Evolutionary conservation across 2,888 invertebrate species (phyloP).

Genomic region (Drosophila merina): DNA sequence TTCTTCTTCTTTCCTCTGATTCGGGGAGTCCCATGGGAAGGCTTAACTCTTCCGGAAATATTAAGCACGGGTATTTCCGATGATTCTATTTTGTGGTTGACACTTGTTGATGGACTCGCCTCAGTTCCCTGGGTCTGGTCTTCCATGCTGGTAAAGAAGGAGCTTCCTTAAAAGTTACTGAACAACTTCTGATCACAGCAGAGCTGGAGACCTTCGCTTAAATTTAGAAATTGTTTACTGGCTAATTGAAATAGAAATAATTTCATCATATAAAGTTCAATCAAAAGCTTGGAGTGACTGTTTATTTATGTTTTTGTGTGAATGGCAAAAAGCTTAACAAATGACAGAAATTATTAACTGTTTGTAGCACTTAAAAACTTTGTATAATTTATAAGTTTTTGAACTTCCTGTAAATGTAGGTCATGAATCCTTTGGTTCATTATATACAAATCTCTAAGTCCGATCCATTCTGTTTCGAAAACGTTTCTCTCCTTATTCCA

Average conservation of each 20-base stretch:
- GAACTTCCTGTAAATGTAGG: constrained; percentile 2
- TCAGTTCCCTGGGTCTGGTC: neutral
- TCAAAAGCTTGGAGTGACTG: constrained; percentile 14
- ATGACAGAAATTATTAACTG: neutral
- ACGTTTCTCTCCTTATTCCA: constrained; percentile 43
- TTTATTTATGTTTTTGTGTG: neutral
- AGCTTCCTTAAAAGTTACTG: neutral
- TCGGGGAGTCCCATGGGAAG: constrained; percentile 1
- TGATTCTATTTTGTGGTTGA: neutral
- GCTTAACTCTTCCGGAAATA: constrained; percentile 16
- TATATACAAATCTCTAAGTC: constrained; percentile 5
- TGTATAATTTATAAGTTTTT: constrained; percentile 40
- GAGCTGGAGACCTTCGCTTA: neutral
- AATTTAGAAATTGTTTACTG: constrained; percentile 7
- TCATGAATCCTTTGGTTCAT: neutral
- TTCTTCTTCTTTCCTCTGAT: constrained; percentile 26
- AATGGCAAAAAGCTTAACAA: constrained; percentile 2
- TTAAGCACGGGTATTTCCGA: constrained; percentile 2
- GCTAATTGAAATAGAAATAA: constrained; percentile 1
- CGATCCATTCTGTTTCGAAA: constrained; percentile 16
- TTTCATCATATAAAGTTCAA: constrained; percentile 20
- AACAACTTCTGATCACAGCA: neutral
- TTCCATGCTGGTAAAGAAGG: neutral
- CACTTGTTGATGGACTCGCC: neutral
- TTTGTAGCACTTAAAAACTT: constrained; percentile 25